Evolutionary conservation across 2,888 invertebrate species (phyloP).

Genomic region (Metopia argyrocephala): DNA sequence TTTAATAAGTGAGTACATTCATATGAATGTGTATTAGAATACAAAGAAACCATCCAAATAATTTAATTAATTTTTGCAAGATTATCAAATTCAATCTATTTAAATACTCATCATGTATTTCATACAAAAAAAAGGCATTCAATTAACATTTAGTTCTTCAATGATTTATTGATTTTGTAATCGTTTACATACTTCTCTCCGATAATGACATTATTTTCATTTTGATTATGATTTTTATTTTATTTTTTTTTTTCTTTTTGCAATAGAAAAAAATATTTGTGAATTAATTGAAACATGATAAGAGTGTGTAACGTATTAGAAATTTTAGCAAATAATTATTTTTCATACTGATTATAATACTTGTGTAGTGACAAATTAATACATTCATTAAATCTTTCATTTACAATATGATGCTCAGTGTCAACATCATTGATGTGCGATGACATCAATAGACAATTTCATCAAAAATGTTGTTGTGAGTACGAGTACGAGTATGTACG

Average conservation of each 20-base stretch:
- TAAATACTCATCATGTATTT: too few relatives aligned
- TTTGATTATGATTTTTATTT: not conserved
- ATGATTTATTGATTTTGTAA: slow-evolving; percentile 27
- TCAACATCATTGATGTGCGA: too few relatives aligned
- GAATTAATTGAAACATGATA: slow-evolving; percentile 38
- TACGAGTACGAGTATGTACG: too few relatives aligned
- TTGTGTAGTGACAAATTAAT: slow-evolving; percentile 33
- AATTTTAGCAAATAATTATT: slow-evolving; percentile 33
- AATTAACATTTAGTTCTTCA: not conserved
- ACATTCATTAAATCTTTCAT: not conserved
- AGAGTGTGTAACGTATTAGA: slow-evolving; percentile 21
- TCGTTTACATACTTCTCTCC: not conserved
- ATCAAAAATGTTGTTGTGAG: too few relatives aligned
- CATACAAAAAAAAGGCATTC: not conserved
- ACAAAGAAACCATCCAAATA: too few relatives aligned
- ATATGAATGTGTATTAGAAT: too few relatives aligned
- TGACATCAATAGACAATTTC: too few relatives aligned
- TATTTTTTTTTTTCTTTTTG: not conserved
- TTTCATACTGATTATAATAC: slow-evolving; percentile 27
- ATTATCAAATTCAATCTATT: too few relatives aligned
- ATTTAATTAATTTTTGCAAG: too few relatives aligned
- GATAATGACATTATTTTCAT: not conserved
- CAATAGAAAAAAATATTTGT: slow-evolving; percentile 26
- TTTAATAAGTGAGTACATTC: too few relatives aligned
- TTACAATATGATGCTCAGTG: too few relatives aligned